Conservation (phyloP, 2,113 vertebrate species). For the Amphiprion ocellaris region DNA sequence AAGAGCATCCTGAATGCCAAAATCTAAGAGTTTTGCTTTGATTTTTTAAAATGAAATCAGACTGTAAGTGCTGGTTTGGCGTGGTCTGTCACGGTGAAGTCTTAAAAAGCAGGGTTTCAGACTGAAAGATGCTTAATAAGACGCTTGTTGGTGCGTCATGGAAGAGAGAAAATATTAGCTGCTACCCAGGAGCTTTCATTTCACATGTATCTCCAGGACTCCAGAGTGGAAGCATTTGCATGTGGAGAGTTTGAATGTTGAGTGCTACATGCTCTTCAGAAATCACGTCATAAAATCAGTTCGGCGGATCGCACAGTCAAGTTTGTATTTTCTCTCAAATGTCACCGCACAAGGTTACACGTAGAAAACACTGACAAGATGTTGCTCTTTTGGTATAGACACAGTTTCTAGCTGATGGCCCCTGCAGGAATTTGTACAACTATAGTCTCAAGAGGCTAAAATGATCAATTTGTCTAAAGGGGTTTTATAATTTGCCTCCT, state of each 20-base stretch:
- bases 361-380: slow-evolving; percentile 5
- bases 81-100: background rate
- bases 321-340: slow-evolving; percentile 24
- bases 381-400: background rate
- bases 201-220: slow-evolving; percentile 32
- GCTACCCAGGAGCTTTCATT: slow-evolving; percentile 43
- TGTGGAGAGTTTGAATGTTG: slow-evolving; percentile 21
- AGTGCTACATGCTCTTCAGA: slow-evolving; percentile 16
- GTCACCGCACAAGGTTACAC: background rate
- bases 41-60: slow-evolving; percentile 14
- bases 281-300: slow-evolving; percentile 19
- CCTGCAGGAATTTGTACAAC: too few relatives aligned
- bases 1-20: background rate
- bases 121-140: slow-evolving; percentile 32
- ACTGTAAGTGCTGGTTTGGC: background rate
- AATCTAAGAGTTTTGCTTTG: too few relatives aligned
- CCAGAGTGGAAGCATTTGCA: slow-evolving; percentile 28
- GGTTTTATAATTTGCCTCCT: too few relatives aligned
- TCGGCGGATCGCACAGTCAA: slow-evolving; percentile 12
- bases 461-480: too few relatives aligned
- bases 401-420: slow-evolving; percentile 3
- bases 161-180: slow-evolving; percentile 44
- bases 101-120: slow-evolving; percentile 11
- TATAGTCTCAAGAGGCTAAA: too few relatives aligned
- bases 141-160: slow-evolving; percentile 28